Conservation (phyloP, 1,140 invertebrate species). For the Saxidomus purpurata region DNA sequence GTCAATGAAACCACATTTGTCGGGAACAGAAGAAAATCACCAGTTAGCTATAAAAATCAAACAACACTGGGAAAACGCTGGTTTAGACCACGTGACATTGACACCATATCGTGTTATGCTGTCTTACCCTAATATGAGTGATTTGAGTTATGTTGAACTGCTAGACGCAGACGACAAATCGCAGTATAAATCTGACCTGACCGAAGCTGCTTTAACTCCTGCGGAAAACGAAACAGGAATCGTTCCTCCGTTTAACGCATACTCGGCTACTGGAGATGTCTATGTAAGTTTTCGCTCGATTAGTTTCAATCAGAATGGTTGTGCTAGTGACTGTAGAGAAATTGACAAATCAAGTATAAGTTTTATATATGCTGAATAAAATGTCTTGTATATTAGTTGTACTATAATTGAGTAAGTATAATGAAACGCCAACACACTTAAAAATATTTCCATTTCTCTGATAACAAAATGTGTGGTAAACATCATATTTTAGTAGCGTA, state of each 20-base stretch:
- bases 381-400: no score
- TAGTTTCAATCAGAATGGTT: neutral
- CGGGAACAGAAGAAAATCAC: conserved; percentile 78
- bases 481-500: no score
- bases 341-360: no score
- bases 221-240: conserved; percentile 79
- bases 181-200: conserved; percentile 70
- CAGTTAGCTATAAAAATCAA: conserved; percentile 76
- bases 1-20: conserved; percentile 82
- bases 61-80: conserved; percentile 73
- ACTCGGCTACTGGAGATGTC: conserved; percentile 71
- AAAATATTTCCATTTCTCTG: no score
- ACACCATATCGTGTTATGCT: conserved; percentile 83
- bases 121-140: conserved; percentile 80
- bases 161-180: conserved; percentile 59
- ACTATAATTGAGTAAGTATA: no score
- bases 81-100: conserved; percentile 77
- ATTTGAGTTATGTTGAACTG: conserved; percentile 75
- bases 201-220: conserved; percentile 77
- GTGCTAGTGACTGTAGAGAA: neutral
- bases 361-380: no score
- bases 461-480: no score
- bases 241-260: conserved; percentile 84
- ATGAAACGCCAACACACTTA: no score
- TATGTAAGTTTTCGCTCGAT: conserved; percentile 5